These are phyloP conservation scores for Exephanes ischioxanthus DNA, from an alignment of 2,888 invertebrate species.

Conservation along the genomic window DNA sequence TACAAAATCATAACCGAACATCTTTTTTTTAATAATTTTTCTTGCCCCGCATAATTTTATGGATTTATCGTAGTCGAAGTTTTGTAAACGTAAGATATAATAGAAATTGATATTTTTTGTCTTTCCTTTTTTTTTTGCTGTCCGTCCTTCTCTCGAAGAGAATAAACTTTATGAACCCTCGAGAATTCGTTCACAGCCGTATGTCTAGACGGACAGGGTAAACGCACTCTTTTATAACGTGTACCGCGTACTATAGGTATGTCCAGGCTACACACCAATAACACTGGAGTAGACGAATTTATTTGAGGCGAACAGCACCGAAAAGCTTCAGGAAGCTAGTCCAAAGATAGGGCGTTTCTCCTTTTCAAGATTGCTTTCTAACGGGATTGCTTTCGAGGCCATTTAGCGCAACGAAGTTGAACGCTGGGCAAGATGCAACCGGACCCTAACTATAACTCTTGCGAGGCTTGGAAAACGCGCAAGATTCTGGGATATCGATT, in stretches of 20 bases:
- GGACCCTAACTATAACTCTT: conserved; percentile 14
- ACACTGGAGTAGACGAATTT: conserved; percentile 56
- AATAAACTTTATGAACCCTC: conserved; percentile 27
- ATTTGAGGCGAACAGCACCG: conserved; percentile 53
- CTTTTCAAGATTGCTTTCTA: conserved; percentile 64
- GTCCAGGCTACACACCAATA: conserved; percentile 44
- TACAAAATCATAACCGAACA: not conserved
- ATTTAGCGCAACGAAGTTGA: conserved; percentile 58
- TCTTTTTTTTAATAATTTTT: not conserved
- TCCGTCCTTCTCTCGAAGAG: not conserved
- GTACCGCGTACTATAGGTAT: conserved; percentile 5
- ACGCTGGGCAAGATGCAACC: conserved; percentile 28
- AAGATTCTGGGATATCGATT: conserved; percentile 30
- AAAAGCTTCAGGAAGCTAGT: conserved; percentile 38
- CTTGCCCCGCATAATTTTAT: not conserved
- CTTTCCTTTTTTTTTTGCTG: not conserved
- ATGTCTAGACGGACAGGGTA: conserved; percentile 57
- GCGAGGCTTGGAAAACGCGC: conserved; percentile 1
- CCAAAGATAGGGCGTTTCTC: conserved; percentile 55
- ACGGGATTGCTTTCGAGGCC: conserved; percentile 63
- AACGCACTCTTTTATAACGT: conserved; percentile 30
- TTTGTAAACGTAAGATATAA: not conserved
- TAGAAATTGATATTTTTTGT: conserved; percentile 1
- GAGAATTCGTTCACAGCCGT: conserved; percentile 52
- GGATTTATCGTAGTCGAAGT: not conserved